These are phyloP conservation scores for Sminthurides aquaticus DNA, from an alignment of 2,888 invertebrate species.

Conservation along the genomic window DNA sequence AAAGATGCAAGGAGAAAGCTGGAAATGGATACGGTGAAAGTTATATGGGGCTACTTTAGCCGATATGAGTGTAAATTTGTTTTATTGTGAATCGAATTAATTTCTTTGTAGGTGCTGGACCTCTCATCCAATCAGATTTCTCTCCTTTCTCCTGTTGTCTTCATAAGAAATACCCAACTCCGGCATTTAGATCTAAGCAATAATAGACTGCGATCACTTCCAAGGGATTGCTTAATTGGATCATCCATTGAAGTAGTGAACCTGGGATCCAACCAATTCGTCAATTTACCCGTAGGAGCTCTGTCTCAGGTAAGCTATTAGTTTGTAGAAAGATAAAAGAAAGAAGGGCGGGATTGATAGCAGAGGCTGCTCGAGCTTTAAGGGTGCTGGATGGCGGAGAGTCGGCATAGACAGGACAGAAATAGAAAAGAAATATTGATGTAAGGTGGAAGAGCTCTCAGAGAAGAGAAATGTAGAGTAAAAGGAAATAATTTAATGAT, in stretches of 20 bases:
- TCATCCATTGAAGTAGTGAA: slow-evolving; percentile 44
- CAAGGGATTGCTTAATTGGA: slow-evolving; percentile 44
- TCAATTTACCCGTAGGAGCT: slow-evolving; percentile 41
- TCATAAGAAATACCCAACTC: slow-evolving; percentile 44
- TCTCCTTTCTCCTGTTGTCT: slow-evolving; percentile 44
- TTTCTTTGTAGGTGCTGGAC: slow-evolving; percentile 41
- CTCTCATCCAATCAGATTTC: slow-evolving; percentile 44
- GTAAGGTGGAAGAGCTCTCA: not conserved
- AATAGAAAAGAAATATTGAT: not conserved
- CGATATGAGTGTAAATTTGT: too few species aligned
- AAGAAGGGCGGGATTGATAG: not conserved
- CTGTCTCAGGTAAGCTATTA: slow-evolving; percentile 35
- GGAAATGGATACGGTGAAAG: too few species aligned
- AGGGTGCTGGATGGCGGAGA: too few species aligned
- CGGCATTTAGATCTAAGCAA: slow-evolving; percentile 43
- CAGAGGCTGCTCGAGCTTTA: too few species aligned
- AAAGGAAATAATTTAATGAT: not conserved
- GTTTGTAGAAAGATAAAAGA: slow-evolving; percentile 1
- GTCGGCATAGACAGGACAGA: not conserved
- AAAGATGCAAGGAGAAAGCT: too few species aligned
- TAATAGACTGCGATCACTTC: slow-evolving; percentile 44
- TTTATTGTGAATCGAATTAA: too few species aligned
- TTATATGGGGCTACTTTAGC: too few species aligned
- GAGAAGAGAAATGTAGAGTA: not conserved
- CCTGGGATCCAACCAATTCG: slow-evolving; percentile 44